phyloP scores from a whole-genome alignment of 30 jellyfish, hydroid and myxozoan genomes.

The Pseudorhiza aurosa region DNA sequence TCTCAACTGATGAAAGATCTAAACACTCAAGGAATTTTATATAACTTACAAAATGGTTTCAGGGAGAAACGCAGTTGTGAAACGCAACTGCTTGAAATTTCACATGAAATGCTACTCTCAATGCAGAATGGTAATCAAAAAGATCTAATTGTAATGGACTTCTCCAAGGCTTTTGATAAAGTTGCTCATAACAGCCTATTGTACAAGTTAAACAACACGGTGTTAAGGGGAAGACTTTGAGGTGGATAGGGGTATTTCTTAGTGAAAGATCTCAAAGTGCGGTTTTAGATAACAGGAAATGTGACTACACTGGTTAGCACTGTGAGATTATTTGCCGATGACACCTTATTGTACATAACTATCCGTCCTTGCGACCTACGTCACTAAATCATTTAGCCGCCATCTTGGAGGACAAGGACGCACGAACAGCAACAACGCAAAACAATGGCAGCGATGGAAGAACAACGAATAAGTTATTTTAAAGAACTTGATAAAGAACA shows the following conservation, averaged over 20 bases:
- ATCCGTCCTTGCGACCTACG: no score
- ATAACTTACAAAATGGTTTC: constrained; percentile 37
- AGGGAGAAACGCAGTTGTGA: constrained; percentile 35
- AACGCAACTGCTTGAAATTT: constrained; percentile 9
- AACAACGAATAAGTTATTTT: no score
- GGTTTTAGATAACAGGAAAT: constrained; percentile 37
- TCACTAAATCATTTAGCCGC: no score
- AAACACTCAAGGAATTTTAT: constrained; percentile 36
- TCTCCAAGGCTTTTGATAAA: constrained; percentile 35
- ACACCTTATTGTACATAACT: constrained; percentile 34
- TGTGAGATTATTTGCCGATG: constrained; percentile 35
- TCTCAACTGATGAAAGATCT: constrained; percentile 46
- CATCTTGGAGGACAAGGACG: no score
- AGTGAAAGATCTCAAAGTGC: constrained; percentile 35
- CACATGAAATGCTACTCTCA: constrained; percentile 44
- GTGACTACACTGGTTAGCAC: no score
- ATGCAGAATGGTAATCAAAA: constrained; percentile 34
- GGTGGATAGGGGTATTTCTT: constrained; percentile 27
- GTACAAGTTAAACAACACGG: constrained; percentile 40
- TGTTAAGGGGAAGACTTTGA: constrained; percentile 22
- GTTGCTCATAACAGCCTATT: constrained; percentile 38
- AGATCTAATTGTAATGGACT: constrained; percentile 21
- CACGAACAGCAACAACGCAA: no score
- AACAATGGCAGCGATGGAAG: no score
- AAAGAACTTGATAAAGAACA: no score